Evolutionary conservation across 1,140 invertebrate species (phyloP).

Genomic region (Zaprionus vittiger): DNA sequence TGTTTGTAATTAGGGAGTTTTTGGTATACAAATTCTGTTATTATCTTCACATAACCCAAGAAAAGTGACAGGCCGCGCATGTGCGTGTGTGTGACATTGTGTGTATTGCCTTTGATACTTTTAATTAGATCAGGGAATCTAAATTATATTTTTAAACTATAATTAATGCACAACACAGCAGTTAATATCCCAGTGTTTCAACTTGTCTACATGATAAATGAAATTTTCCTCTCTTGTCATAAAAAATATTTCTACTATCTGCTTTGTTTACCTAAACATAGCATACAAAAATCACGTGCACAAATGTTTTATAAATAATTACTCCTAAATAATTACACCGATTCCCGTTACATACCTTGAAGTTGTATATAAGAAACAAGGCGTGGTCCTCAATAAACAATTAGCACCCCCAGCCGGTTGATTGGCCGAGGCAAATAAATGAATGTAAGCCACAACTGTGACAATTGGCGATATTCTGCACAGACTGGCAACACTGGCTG

Average conservation of each 20-base stretch:
- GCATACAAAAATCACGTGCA: neutral
- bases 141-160: too few relatives aligned
- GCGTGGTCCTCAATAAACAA: neutral
- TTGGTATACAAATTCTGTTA: slow-evolving; percentile 27
- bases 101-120: neutral
- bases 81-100: neutral
- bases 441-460: neutral
- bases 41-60: neutral
- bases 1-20: slow-evolving; percentile 69
- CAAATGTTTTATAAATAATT: neutral
- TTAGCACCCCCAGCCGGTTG: neutral
- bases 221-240: too few relatives aligned
- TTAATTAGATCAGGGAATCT: neutral
- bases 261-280: neutral
- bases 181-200: too few relatives aligned
- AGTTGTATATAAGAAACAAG: neutral
- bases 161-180: too few relatives aligned
- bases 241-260: neutral
- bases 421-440: too few relatives aligned
- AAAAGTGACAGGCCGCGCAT: neutral
- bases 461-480: neutral
- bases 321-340: neutral
- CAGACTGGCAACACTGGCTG: neutral
- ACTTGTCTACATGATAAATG: too few relatives aligned
- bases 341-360: neutral